Base-by-base conservation (phyloP, 2,888 invertebrate genomes). In the Tiliacea citrago region DNA sequence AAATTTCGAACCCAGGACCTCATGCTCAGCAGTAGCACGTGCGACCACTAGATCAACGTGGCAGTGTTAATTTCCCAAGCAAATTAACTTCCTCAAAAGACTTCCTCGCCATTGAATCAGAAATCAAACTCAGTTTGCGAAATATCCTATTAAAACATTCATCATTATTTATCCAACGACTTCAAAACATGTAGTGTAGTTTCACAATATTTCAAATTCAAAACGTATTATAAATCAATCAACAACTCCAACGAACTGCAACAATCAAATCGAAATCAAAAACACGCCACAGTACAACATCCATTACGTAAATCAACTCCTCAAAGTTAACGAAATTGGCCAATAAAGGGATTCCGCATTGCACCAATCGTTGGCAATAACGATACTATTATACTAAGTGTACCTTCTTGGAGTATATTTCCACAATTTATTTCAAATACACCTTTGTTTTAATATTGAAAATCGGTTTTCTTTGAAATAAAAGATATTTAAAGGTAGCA, bases 361-460 rank as follows among this genome's bases (percentile, higher is more conserved):
- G 82, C 82, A 82, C 69, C 83, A 81, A 55, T 10, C 51, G 42
- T 69, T 83, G 79, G 83, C 83, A 70, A 68, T 73, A 79, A 49
- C 68, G 8, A 68, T 73, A 57, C 47, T 42, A 67, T 67, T 79
- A 70, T 58, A 67, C 18, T 21, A 67, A 83, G 39, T 24, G 18
- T 57, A 82, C 62, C 49, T 73, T 45, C 39, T 62, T 60, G 18
- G 13, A 70, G 51, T 53, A 57, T 72, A 61, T 79, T 73, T n/a
- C 16, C 39, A 63, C 13, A 63, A 81, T 79, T 81, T 83, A 83
- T 79, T 47, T 60, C 6, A 9, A 70, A 29, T 68, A 47, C 35
- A 79, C 83, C 60, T 73, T 79, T 58, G 60, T 70, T 73, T 62
- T 67, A 69, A 53, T 53, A 68, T 70, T 60, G 49, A 47, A 69